A percentile compares a stretch with the other conserved stretches of the same genome.
Evolutionary conservation across 2,113 vertebrate genomes (phyloP).

Genomic region (Nestor notabilis): DNA sequence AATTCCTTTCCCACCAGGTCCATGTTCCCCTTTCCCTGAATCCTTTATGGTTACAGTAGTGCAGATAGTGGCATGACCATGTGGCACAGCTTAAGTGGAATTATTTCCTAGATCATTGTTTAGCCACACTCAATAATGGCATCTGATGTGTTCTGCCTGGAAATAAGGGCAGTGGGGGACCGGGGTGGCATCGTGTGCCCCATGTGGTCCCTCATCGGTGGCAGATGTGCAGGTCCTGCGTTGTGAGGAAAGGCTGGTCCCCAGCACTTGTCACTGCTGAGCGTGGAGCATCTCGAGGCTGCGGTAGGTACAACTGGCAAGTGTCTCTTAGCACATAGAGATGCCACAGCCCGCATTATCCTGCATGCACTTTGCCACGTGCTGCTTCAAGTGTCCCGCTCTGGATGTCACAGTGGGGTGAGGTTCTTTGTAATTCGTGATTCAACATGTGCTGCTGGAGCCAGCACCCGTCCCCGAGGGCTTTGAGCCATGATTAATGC

Average conservation of each 20-base stretch:
- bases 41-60: too few relatives aligned
- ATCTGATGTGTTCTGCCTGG: neutral
- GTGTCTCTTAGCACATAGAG: neutral
- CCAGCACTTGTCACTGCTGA: neutral
- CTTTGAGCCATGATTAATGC: slow-evolving; percentile 50
- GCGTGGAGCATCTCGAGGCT: neutral
- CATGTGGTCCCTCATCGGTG: accelerated
- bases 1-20: neutral
- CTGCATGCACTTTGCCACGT: neutral
- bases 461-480: slow-evolving; percentile 39
- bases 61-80: neutral
- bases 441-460: neutral
- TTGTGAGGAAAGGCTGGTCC: neutral
- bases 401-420: neutral
- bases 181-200: neutral
- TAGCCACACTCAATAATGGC: accelerated
- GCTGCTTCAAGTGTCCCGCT: neutral
- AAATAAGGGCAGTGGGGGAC: neutral
- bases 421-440: neutral
- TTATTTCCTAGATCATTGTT: neutral
- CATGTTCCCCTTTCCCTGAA: neutral
- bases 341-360: neutral
- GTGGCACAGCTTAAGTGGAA: neutral
- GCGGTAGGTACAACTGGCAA: neutral
- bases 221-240: too few relatives aligned